Conservation (phyloP, 1,140 invertebrate species). For the Gonatopus flavifemur region DNA sequence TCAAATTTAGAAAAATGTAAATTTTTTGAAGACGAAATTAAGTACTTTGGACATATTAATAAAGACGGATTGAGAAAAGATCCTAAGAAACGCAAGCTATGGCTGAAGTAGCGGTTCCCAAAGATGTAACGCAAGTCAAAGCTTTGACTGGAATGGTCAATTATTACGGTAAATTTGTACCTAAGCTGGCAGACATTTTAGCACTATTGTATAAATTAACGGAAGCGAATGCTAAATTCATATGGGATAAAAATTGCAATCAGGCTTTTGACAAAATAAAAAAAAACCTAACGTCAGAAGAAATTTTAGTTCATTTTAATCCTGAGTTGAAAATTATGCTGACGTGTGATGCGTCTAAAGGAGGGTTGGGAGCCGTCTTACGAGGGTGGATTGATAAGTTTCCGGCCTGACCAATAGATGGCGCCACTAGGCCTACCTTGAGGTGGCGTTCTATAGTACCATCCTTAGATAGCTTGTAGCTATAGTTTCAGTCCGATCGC, state of each 20-base stretch:
- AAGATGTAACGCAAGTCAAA: constrained; percentile 36
- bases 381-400: no score
- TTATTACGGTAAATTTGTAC: constrained; percentile 48
- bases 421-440: no score
- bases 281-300: constrained; percentile 7
- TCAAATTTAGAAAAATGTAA: constrained; percentile 9
- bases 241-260: constrained; percentile 5
- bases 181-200: constrained; percentile 24
- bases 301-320: constrained; percentile 13
- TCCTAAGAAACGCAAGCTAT: constrained; percentile 38
- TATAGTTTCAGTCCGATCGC: no score
- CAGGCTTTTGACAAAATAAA: constrained; percentile 6
- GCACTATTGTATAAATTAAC: constrained; percentile 22
- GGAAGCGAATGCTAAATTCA: constrained; percentile 12
- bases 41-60: constrained; percentile 34
- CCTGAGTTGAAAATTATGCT: constrained; percentile 27
- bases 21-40: constrained; percentile 16
- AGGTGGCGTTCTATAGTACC: no score
- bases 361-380: constrained; percentile 46
- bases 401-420: no score
- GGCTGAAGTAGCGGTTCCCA: constrained; percentile 41
- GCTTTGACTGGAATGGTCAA: constrained; percentile 48
- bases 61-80: constrained; percentile 25
- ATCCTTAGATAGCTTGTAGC: no score
- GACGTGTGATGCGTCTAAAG: constrained; percentile 35